Evolutionary conservation across 2,797 vertebrate genomes (phyloP).

Genomic region (Clarias fuscus): DNA sequence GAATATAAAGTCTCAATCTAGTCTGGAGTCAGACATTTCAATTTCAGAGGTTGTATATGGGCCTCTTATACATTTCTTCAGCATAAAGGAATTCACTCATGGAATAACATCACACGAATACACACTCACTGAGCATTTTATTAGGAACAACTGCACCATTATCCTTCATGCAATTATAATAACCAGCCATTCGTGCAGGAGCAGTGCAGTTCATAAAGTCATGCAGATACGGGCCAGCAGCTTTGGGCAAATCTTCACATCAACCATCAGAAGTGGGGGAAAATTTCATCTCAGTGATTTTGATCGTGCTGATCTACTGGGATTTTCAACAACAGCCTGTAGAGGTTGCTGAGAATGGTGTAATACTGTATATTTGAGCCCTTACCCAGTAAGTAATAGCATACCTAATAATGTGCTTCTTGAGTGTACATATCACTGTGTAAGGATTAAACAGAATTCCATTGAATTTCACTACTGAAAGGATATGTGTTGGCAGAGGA

Average conservation of each 20-base stretch:
- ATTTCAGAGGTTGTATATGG: background rate
- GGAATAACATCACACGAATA: background rate
- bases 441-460: background rate
- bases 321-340: background rate
- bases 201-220: background rate
- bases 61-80: background rate
- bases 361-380: background rate
- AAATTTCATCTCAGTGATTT: background rate
- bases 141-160: background rate
- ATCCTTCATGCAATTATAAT: background rate
- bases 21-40: constrained; percentile 20
- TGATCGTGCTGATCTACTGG: background rate
- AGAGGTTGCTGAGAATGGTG: background rate
- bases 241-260: background rate
- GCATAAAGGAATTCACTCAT: background rate
- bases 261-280: background rate
- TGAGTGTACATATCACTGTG: background rate
- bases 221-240: background rate
- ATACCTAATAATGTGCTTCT: background rate
- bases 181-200: background rate
- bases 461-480: background rate
- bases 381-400: background rate
- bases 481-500: too few relatives aligned
- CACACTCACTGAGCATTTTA: background rate
- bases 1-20: constrained; percentile 20